These are phyloP conservation scores for Eremobia ochroleuca DNA, from an alignment of 2,888 invertebrate genomes.

Conservation along the genomic window DNA sequence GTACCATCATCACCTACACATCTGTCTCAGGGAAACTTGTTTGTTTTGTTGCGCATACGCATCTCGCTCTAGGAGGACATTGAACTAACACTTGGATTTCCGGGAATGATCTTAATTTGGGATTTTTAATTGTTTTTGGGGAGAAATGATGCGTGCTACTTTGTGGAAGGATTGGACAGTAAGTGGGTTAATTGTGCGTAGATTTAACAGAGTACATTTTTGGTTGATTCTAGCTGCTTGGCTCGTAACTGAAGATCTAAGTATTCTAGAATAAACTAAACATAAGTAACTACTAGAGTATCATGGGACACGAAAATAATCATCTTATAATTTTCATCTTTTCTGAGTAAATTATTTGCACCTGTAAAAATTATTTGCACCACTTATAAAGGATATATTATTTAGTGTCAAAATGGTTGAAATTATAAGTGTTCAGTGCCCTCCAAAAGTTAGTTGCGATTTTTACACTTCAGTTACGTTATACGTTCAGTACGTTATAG, in stretches of 20 bases:
- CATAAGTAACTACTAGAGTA: too few relatives aligned
- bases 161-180: too few relatives aligned
- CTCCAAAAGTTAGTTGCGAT: too few relatives aligned
- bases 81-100: conserved; percentile 71
- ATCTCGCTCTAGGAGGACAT: conserved; percentile 72
- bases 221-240: background rate
- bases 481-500: too few relatives aligned
- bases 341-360: background rate
- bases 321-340: background rate
- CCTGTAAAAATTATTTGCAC: background rate
- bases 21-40: conserved; percentile 71
- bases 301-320: background rate
- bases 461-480: too few relatives aligned
- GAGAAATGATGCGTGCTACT: background rate
- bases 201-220: background rate
- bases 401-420: too few relatives aligned
- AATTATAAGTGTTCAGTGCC: too few relatives aligned
- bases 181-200: too few relatives aligned
- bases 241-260: background rate
- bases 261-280: background rate
- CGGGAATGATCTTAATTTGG: conserved; percentile 55
- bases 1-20: conserved; percentile 65
- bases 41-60: conserved; percentile 70
- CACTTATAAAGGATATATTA: background rate
- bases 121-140: conserved; percentile 35